These are phyloP conservation scores for Arctocebus calabarensis DNA, from an alignment of 2,797 vertebrate species.

Conservation along the genomic window DNA sequence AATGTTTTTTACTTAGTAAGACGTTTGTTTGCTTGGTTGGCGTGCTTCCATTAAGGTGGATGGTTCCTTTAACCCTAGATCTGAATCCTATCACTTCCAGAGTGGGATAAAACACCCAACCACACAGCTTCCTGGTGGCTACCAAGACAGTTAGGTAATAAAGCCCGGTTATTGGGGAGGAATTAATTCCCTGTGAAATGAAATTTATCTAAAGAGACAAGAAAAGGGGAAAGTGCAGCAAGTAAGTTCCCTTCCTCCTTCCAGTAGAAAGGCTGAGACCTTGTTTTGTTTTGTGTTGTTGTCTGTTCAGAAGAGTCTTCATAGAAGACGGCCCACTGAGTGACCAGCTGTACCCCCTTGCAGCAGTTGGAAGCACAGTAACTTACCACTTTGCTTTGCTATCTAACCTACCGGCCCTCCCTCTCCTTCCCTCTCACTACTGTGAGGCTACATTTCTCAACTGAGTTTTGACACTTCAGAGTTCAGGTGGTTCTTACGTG, in stretches of 20 bases:
- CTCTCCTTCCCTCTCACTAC: not conserved
- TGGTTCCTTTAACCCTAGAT: no score
- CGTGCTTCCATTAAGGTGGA: no score
- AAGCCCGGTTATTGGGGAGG: not conserved
- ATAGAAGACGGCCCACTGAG: no score
- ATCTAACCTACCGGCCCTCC: not conserved
- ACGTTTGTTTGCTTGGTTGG: not conserved
- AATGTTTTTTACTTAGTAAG: not conserved
- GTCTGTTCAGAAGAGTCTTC: not conserved
- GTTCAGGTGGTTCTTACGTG: no score
- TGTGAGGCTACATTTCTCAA: not conserved
- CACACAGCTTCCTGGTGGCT: not conserved
- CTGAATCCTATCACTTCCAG: no score
- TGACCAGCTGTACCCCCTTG: not conserved
- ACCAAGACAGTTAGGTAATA: not conserved
- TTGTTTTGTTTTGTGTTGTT: not conserved
- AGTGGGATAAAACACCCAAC: not conserved
- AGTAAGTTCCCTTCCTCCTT: not conserved
- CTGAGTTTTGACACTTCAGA: not conserved
- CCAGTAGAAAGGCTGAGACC: not conserved
- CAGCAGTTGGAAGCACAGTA: not conserved
- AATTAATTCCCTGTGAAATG: not conserved
- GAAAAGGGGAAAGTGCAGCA: not conserved
- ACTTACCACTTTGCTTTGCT: not conserved
- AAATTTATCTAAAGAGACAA: not conserved